phyloP scores from a whole-genome alignment of 2,797 vertebrate genomes.

The Buceros bicornis region DNA sequence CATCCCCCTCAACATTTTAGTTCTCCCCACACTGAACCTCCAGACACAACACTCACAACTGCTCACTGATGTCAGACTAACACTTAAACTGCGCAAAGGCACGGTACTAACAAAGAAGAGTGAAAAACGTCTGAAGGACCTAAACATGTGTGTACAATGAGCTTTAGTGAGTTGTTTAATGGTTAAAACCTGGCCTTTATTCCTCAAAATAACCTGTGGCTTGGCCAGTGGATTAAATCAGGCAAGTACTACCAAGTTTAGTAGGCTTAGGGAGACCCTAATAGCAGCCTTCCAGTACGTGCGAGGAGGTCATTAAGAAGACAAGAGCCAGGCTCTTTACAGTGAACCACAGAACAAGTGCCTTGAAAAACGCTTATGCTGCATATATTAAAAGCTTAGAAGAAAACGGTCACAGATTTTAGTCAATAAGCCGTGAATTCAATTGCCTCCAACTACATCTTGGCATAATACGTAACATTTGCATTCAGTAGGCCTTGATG shows the following conservation, averaged over 20 bases:
- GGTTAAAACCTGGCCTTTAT: neutral
- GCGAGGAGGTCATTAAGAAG: neutral
- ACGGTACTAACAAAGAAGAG: neutral
- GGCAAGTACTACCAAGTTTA: neutral
- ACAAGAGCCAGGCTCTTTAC: neutral
- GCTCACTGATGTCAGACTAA: neutral
- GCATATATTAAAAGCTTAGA: conserved; percentile 30
- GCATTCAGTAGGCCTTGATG: neutral
- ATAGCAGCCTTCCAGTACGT: neutral
- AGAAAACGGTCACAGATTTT: conserved; percentile 4
- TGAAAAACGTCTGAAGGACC: neutral
- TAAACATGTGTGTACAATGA: neutral
- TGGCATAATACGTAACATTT: neutral
- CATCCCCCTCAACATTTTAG: neutral
- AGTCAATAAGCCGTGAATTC: conserved; percentile 41
- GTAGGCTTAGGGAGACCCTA: neutral
- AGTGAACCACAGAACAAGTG: neutral
- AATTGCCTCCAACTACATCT: conserved; percentile 3
- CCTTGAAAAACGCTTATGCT: neutral
- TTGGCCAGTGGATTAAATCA: neutral
- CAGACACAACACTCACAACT: neutral
- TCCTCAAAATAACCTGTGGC: neutral
- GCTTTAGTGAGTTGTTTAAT: neutral
- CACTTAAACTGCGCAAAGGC: rapidly evolving
- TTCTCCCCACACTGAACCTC: neutral